phyloP scores from a whole-genome alignment of 2,888 invertebrate species.

The Drosophila pegasa region DNA sequence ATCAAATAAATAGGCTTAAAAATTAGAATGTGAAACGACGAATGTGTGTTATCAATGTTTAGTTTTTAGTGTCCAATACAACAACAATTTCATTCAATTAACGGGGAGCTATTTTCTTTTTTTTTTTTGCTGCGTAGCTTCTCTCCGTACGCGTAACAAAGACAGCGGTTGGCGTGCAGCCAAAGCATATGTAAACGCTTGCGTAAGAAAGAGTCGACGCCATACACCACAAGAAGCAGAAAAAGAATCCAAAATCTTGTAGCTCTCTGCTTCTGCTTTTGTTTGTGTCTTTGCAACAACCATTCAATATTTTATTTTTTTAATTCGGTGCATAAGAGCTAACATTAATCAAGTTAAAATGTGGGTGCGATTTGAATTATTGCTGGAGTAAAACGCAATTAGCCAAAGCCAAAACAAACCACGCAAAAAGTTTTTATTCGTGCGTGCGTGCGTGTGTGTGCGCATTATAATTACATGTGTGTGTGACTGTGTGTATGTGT shows the following conservation, averaged over 20 bases:
- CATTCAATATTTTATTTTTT: slow-evolving; percentile 70
- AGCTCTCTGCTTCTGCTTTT: slow-evolving; percentile 75
- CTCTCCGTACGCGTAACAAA: slow-evolving; percentile 54
- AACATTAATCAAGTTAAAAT: slow-evolving; percentile 35
- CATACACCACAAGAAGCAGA: slow-evolving; percentile 58
- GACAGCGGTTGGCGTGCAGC: slow-evolving; percentile 59
- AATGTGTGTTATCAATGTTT: slow-evolving; percentile 28
- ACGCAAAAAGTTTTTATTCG: slow-evolving; percentile 44
- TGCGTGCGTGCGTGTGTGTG: slow-evolving; percentile 50
- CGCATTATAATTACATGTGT: slow-evolving; percentile 54
- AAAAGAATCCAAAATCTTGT: slow-evolving; percentile 74
- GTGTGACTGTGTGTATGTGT: neutral
- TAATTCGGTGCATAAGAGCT: slow-evolving; percentile 26
- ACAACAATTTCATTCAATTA: slow-evolving; percentile 65
- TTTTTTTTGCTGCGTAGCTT: slow-evolving; percentile 63
- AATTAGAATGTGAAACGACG: slow-evolving; percentile 49
- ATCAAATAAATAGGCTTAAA: slow-evolving; percentile 33
- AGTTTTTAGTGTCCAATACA: slow-evolving; percentile 44
- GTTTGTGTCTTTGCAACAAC: slow-evolving; percentile 75
- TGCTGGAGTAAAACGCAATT: slow-evolving; percentile 33
- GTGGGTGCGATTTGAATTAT: slow-evolving; percentile 4
- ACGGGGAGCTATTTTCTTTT: slow-evolving; percentile 45
- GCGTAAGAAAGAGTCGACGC: slow-evolving; percentile 55
- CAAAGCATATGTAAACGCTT: slow-evolving; percentile 53
- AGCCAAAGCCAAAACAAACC: slow-evolving; percentile 52